Conservation (phyloP, 1,140 invertebrate species). For the Pseudobourletiella spinata region DNA sequence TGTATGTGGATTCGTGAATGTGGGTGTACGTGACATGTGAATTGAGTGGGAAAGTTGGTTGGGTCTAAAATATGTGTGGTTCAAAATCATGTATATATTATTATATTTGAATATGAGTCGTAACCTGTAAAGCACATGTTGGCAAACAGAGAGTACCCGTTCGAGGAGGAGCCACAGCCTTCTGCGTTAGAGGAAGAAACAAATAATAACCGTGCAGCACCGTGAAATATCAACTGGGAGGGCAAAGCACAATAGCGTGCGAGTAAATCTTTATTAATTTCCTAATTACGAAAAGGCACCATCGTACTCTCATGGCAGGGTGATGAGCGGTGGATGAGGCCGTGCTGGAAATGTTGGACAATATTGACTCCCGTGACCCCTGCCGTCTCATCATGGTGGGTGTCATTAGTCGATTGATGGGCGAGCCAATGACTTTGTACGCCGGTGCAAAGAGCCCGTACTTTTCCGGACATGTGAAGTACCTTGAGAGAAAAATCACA, state of each 20-base stretch:
- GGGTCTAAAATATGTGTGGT: too few relatives aligned
- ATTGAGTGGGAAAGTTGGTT: too few relatives aligned
- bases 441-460: slow-evolving; percentile 87
- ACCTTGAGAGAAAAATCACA: slow-evolving; percentile 69
- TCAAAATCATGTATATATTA: too few relatives aligned
- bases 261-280: neutral
- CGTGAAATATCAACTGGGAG: too few relatives aligned
- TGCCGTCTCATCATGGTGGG: slow-evolving; percentile 55
- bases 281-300: neutral
- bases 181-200: too few relatives aligned
- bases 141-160: slow-evolving; percentile 18
- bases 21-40: too few relatives aligned
- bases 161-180: neutral
- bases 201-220: neutral
- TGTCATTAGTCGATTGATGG: slow-evolving; percentile 56
- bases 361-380: slow-evolving; percentile 76
- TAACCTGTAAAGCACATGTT: slow-evolving; percentile 25
- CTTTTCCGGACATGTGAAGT: slow-evolving; percentile 83
- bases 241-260: too few relatives aligned
- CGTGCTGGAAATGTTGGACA: slow-evolving; percentile 53
- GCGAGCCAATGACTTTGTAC: slow-evolving; percentile 73
- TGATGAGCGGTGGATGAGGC: slow-evolving; percentile 51
- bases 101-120: neutral
- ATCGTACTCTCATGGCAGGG: slow-evolving; percentile 5
- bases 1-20: too few relatives aligned